Evolutionary conservation across 2,888 invertebrate genomes (phyloP), one percentile per base, ranked within the genome.

Genomic region (Limnephilus marmoratus): DNA sequence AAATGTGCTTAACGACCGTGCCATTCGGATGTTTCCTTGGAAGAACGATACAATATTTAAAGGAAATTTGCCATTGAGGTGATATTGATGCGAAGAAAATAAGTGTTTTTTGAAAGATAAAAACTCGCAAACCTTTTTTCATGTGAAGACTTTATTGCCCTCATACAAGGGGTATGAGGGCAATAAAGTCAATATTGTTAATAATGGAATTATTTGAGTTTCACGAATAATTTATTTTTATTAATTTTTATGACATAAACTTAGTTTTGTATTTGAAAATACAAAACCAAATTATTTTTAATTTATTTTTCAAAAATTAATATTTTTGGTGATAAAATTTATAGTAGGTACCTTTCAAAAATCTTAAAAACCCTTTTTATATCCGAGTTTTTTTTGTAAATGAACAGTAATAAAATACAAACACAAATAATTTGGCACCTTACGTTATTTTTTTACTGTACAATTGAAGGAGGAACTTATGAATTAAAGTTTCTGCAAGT

Each of bases 1-100:
- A 93, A 91, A 91, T 92, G 91, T 92, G 89, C 53, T 86, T 90
- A 92, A 91, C 93, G 91, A 87, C 93, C 90, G 86, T 91, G 85
- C 92, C 83, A 87, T 92, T 85, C 41, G 45, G 49, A 82, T 90
- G 82, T 85, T 83, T 90, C 90, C 83, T 90, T 53, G 31, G 80
- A 89, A 86, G 34, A 31, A 90, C 53, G 37, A 49, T 90, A 85
- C 83, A 90, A 90, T 85, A 90, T 68, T 85, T 49, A 90, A 90
- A 81, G 45, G 81, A 31, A 87, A 24, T 53, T 87, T 68, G 29
- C 87, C 87, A 87, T 53, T 68, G 87, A 87, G 87, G 87, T 87
- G 87, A 53, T 87, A 87, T 87, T 31, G 53, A 87, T 34, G 87
- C 53, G 85, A 85, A 87, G 31, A 85, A 87, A 89, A 89, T 89